Evolutionary conservation across 2,113 vertebrate species (phyloP), one percentile per base, ranked within the genome.

Genomic region (Raja brachyura): DNA sequence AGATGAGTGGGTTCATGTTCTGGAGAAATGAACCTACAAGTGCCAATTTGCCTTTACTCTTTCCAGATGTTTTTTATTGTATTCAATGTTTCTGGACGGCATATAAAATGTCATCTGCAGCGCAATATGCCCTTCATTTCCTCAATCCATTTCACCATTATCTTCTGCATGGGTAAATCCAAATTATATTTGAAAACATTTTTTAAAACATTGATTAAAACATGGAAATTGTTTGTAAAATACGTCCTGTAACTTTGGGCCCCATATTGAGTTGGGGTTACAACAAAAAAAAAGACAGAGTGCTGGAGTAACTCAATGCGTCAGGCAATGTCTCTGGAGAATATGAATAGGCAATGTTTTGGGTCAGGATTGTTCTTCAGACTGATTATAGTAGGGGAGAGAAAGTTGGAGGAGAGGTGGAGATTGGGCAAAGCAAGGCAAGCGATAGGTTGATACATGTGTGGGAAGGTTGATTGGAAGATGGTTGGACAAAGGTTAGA

Each of bases 1-100:
- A 61, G 56, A n/a, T 86, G 83, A 63, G 83, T 11, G 83, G 13
- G 83, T 86, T 86, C 61, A 86, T 86, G 83, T 63, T 61, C 56
- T 86, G 59, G 59, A 63, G 56, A 16, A 6, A 63, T 86, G 83
- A 61, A 28, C 28, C 63, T n/a, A 59, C 25, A n/a, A 86, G 83
- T 61, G 59, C 25, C 63, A 28, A 63, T n/a, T 86, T 61, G 25
- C 56, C 28, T 61, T 86, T 86, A 59, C 56, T 31, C 25, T 28
- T 31, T 28, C 83, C 28, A 28, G 25, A 25, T 81, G 18, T 8
- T 48, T 54, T 28, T 56, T 48, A 6, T 28, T 83, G 20, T 25
- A 22, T 28, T 28, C 9, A 54, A 59, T 25, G 20, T 25, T 61
- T n/a, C 1, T n/a, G 81, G 59, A 85, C n/a, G 18, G 70, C 18